Evolutionary conservation across 2,797 vertebrate species (phyloP).

Genomic region (Eleutherodactylus coqui): DNA sequence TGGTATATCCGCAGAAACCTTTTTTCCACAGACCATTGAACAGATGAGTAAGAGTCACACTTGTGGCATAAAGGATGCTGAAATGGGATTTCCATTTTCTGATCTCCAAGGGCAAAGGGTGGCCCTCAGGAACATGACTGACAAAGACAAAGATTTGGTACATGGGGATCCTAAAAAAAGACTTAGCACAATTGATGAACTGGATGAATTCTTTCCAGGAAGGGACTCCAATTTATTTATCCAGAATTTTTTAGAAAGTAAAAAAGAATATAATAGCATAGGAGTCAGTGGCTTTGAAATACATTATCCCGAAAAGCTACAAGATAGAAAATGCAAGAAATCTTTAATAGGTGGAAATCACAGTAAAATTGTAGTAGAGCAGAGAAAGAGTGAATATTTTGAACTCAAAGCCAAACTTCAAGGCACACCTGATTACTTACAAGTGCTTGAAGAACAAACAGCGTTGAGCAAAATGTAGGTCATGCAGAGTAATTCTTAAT

Average conservation of each 20-base stretch:
- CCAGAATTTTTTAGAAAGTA: conserved; percentile 95
- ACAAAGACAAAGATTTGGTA: conserved; percentile 92
- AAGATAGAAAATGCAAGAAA: conserved; percentile 95
- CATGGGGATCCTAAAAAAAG: conserved; percentile 93
- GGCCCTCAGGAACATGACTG: conserved; percentile 85
- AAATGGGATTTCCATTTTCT: conserved; percentile 87
- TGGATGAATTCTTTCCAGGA: conserved; percentile 94
- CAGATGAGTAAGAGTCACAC: conserved; percentile 97
- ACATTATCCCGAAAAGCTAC: conserved; percentile 94
- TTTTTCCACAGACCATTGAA: conserved; percentile 98
- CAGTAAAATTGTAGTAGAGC: conserved; percentile 97
- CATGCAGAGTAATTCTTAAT: conserved; percentile 75
- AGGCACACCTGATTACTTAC: conserved; percentile 97
- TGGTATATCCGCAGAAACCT: conserved; percentile 87
- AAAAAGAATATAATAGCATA: conserved; percentile 98
- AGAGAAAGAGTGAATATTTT: conserved; percentile 97
- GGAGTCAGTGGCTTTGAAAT: conserved; percentile 97
- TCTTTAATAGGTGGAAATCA: conserved; percentile 97
- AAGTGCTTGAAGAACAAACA: conserved; percentile 99
- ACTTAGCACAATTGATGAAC: conserved; percentile 97
- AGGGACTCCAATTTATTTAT: conserved; percentile 95
- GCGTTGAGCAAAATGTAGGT: conserved; percentile 97
- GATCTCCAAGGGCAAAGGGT: conserved; percentile 94
- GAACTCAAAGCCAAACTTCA: conserved; percentile 98
- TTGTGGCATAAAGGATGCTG: conserved; percentile 91